Evolutionary conservation across 2,888 invertebrate genomes (phyloP).

Genomic region (Dioctria rufipes): DNA sequence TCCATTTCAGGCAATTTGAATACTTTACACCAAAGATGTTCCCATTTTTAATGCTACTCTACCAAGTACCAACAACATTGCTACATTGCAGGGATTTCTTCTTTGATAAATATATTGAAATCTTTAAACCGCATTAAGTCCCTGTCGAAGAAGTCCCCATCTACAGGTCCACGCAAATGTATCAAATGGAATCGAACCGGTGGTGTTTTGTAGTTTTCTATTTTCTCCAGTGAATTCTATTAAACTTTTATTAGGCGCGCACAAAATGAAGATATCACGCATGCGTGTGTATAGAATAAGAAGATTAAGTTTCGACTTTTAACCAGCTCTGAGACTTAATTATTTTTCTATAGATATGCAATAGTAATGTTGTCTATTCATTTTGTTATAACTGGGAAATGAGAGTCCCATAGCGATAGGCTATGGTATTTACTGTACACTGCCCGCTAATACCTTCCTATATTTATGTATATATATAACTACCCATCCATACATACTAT

Average conservation of each 20-base stretch:
- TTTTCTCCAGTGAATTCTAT: slow-evolving; percentile 26
- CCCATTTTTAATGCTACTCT: slow-evolving; percentile 42
- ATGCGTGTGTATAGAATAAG: neutral
- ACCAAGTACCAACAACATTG: neutral
- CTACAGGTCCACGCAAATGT: slow-evolving; percentile 1
- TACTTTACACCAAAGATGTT: slow-evolving; percentile 51
- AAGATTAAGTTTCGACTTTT: slow-evolving; percentile 1
- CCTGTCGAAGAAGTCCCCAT: neutral
- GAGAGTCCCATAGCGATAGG: neutral
- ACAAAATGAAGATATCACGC: slow-evolving; percentile 49
- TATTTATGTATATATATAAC: neutral
- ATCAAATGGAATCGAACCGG: slow-evolving; percentile 4
- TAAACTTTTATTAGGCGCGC: slow-evolving; percentile 23
- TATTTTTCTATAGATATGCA: slow-evolving; percentile 41
- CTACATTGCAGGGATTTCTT: neutral
- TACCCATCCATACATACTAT: no score
- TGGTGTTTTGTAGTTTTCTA: neutral
- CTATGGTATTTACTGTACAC: neutral
- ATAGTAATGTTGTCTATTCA: slow-evolving; percentile 21
- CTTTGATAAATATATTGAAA: slow-evolving; percentile 8
- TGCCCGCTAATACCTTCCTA: neutral
- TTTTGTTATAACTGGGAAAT: slow-evolving; percentile 24
- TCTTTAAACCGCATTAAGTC: neutral
- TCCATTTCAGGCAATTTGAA: slow-evolving; percentile 24
- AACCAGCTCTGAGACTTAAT: slow-evolving; percentile 33